These are phyloP conservation scores for Ceryle rudis DNA, from an alignment of 2,797 vertebrate genomes.

Conservation along the genomic window DNA sequence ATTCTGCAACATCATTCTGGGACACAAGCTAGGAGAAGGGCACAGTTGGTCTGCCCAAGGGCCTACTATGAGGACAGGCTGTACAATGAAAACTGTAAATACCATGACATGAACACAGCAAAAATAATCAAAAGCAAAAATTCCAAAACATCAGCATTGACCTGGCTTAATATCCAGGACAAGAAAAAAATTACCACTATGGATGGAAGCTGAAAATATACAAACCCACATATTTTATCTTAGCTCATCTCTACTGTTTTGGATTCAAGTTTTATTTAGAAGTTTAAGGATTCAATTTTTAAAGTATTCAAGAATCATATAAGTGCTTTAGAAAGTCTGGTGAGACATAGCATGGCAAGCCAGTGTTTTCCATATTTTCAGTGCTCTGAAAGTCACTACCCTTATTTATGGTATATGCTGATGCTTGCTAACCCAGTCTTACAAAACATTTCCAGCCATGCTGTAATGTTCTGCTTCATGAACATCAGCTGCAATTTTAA, in stretches of 20 bases:
- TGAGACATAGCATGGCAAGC: background rate
- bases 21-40: background rate
- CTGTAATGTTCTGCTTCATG: constrained; percentile 6
- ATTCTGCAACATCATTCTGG: background rate
- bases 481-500: background rate
- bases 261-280: background rate
- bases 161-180: background rate
- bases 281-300: background rate
- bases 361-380: background rate
- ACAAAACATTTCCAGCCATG: constrained; percentile 38
- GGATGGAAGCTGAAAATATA: background rate
- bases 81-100: background rate
- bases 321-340: background rate
- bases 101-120: background rate
- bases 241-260: background rate
- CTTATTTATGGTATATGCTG: background rate
- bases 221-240: background rate
- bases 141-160: background rate
- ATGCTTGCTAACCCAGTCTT: background rate
- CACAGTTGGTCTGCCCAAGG: background rate
- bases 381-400: background rate
- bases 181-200: background rate
- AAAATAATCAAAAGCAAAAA: background rate
- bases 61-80: background rate
- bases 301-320: background rate